Evolutionary conservation across 53 echinoderm and acorn worm species (phyloP), one percentile per base, ranked within the genome.

Genomic region (Holothuria scabra): DNA sequence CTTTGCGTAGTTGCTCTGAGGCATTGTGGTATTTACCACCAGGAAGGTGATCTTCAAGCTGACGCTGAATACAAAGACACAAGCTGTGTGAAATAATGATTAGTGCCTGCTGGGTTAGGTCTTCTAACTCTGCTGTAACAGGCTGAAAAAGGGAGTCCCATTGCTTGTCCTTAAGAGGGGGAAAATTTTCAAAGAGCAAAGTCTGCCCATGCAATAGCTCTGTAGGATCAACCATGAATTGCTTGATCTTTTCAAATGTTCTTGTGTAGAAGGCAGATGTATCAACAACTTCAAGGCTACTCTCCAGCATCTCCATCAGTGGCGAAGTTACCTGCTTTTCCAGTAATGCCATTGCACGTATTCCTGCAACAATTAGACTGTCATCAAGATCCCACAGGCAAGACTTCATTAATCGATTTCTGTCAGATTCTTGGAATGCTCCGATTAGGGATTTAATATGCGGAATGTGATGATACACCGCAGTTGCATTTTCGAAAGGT

Each of bases 341-440:
- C 24, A 90, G 49, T 25, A 91, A 49, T 41, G 88, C 91, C 87
- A 91, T 91, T 59, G 87, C 87, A 65, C 91, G 60, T 33, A 84
- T 84, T 60, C 91, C 91, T 25, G 72, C 90, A 32, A 90, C 4
- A 19, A 90, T 74, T 9, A 86, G 30, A 34, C 86, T 57, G 4
- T 86, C 90, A 35, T 86, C 70, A 10, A 86, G 23, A 65, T 90
- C 90, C 86, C 86, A 86, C 76, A 82, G 18, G 31, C 81, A 66
- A 14, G 65, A 75, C 62, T 90, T 90, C 19, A 90, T 46, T 19
- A 90, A 57, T 46, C 52, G 76, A 46, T 90, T 82, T 31, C 65
- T 85, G 44, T 82, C 83, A 46, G 28, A 74, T 25, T 78, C 79
- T 28, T 60, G 22, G 56, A 60, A 46, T 19, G 75, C 75, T 16